Conservation (phyloP, 2,888 invertebrate species). For the Ennomos erosarius region DNA sequence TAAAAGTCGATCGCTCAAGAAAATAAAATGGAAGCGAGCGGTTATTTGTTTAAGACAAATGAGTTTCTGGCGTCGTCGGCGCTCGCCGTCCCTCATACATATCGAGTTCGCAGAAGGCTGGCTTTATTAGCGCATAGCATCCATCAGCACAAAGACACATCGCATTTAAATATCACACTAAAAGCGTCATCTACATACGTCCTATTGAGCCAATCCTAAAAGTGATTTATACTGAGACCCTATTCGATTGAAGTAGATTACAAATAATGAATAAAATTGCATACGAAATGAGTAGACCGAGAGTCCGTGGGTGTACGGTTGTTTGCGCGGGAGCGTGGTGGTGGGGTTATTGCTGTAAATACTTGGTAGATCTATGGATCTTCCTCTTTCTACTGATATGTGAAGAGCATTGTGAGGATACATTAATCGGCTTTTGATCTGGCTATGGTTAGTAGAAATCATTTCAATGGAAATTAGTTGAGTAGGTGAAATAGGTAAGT, state of each 20-base stretch:
- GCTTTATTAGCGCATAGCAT: conserved; percentile 75
- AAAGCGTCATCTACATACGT: conserved; percentile 83
- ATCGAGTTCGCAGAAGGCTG: conserved; percentile 61
- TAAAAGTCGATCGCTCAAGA: conserved; percentile 65
- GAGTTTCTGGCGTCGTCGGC: conserved; percentile 73
- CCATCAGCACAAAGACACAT: conserved; percentile 66
- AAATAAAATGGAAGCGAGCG: conserved; percentile 61
- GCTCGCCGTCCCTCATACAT: conserved; percentile 60
- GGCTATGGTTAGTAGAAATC: neutral
- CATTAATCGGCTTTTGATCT: conserved; percentile 57
- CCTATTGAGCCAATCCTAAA: conserved; percentile 79
- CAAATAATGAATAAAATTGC: conserved; percentile 86
- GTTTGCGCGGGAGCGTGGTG: conserved; percentile 66
- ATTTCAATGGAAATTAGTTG: neutral
- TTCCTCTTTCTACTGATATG: conserved; percentile 45
- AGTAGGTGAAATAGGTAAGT: too few relatives aligned
- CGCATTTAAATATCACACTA: conserved; percentile 81
- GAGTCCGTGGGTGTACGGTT: conserved; percentile 74
- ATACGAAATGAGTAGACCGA: conserved; percentile 81
- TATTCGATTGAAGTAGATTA: conserved; percentile 84
- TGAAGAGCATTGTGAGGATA: conserved; percentile 44
- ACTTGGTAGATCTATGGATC: conserved; percentile 37
- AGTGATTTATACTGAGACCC: conserved; percentile 82
- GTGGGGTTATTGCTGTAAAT: conserved; percentile 72
- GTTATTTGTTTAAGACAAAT: conserved; percentile 81